Evolutionary conservation across 2,888 invertebrate species (phyloP).

Genomic region (Oscheius sp.): DNA sequence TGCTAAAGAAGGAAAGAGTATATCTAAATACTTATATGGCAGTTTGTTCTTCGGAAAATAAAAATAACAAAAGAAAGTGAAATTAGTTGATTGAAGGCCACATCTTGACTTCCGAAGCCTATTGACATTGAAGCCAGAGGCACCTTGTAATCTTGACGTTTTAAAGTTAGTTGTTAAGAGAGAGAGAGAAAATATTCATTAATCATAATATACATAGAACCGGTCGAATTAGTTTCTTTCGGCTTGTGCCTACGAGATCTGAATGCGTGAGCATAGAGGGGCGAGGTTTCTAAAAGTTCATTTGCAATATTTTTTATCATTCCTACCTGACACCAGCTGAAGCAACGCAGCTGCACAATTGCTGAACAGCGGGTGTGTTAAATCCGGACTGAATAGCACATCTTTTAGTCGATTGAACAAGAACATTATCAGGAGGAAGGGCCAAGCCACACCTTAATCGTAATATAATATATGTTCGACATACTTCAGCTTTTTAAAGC

Average conservation of each 20-base stretch:
- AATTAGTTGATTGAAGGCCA: too few relatives aligned
- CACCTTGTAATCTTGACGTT: too few relatives aligned
- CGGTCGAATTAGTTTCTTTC: background rate
- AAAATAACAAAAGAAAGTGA: too few relatives aligned
- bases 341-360: slow-evolving; percentile 62
- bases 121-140: too few relatives aligned
- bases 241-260: slow-evolving; percentile 34
- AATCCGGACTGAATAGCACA: slow-evolving; percentile 65
- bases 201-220: background rate
- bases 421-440: slow-evolving; percentile 62
- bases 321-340: slow-evolving; percentile 46
- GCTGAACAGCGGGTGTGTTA: slow-evolving; percentile 58
- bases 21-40: too few relatives aligned
- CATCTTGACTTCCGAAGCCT: too few relatives aligned
- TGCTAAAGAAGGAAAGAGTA: too few relatives aligned
- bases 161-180: too few relatives aligned
- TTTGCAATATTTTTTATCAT: background rate
- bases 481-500: slow-evolving; percentile 48
- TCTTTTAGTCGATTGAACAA: slow-evolving; percentile 62
- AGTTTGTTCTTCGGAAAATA: too few relatives aligned
- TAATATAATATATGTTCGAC: background rate
- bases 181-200: slow-evolving; percentile 15
- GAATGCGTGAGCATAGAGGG: slow-evolving; percentile 31
- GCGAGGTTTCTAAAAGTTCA: slow-evolving; percentile 26
- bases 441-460: slow-evolving; percentile 61